Base-by-base conservation (phyloP, 2,888 invertebrate species). In the Acleris holmiana region DNA sequence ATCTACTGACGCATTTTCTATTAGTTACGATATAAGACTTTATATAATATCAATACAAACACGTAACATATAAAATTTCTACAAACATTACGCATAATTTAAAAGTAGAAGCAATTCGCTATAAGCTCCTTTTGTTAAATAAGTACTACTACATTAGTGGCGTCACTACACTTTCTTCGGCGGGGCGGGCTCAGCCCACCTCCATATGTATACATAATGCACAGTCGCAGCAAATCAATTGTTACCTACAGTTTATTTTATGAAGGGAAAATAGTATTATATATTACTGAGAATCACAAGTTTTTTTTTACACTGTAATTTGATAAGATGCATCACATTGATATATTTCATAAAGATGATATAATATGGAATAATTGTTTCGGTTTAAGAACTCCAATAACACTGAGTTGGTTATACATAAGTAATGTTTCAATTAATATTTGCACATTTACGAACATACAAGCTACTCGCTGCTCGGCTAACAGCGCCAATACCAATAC, bases 71-170 rank as follows among this genome's bases (percentile, higher is more conserved):
- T 71, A 82, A 79, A 80, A 78, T 72, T 61, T 65, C 83, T 82
- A 83, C 79, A 76, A 76, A 76, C 74, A 75, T 73, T 70, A 69
- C 65, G 68, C 64, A 53, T 55, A 50, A 48, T 61, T 66, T 58
- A 50, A 62, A 61, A 65, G 61, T 66, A 62, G 67, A 70, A 70
- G 67, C 69, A 67, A 61, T 69, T 47, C 61, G 48, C 75, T 79
- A 78, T 83, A 83, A 84, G 84, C 82, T 84, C 83, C 80, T 80
- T 78, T 75, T 76, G 68, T 70, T 73, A 71, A 70, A 13, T 35
- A 35, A 35, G 35, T 70, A 75, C 65, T 64, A 74, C 76, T 77
- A 80, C 74, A 69, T 50, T 78, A 71, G 71, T 77, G 74, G 76
- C 76, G 70, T 67, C 64, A 71, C n/a, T n/a, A n/a, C n/a, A n/a